phyloP scores from a whole-genome alignment of 2,888 invertebrate species.

The Tolmerus cingulatus region DNA sequence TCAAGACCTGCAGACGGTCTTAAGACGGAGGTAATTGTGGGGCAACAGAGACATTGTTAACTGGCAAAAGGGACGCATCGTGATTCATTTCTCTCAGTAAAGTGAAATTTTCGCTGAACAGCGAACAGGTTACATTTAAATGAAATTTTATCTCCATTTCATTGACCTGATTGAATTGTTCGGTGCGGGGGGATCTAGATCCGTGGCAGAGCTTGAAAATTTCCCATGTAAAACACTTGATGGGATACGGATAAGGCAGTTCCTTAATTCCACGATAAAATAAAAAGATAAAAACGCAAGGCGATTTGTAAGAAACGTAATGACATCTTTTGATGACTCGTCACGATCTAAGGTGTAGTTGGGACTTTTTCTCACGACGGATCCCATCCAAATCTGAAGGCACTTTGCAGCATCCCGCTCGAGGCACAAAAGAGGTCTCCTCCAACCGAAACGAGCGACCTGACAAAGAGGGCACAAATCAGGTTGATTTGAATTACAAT shows the following conservation, averaged over 20 bases:
- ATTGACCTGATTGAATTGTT: conserved; percentile 3
- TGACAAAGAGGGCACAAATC: conserved; percentile 32
- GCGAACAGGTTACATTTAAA: neutral
- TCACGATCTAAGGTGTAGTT: conserved; percentile 38
- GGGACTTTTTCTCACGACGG: conserved; percentile 37
- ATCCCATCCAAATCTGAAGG: conserved; percentile 21
- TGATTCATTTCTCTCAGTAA: conserved; percentile 10
- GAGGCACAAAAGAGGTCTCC: conserved; percentile 7
- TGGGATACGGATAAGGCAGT: conserved; percentile 27
- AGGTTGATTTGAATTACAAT: conserved; percentile 35
- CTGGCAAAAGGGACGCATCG: neutral
- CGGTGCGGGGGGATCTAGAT: neutral
- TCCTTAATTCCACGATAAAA: conserved; percentile 24
- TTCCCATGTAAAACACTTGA: conserved; percentile 38
- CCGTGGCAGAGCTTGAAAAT: neutral
- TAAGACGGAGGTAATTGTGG: neutral
- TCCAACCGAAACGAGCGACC: neutral
- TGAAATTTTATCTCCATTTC: conserved; percentile 10
- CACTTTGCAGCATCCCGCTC: neutral
- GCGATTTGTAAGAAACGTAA: conserved; percentile 26
- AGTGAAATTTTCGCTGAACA: conserved; percentile 8
- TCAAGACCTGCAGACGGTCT: neutral
- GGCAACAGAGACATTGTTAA: neutral
- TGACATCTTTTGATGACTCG: conserved; percentile 42
- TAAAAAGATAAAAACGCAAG: neutral